phyloP scores from a whole-genome alignment of 2,888 invertebrate genomes.

The Ferdinandea cuprea region DNA sequence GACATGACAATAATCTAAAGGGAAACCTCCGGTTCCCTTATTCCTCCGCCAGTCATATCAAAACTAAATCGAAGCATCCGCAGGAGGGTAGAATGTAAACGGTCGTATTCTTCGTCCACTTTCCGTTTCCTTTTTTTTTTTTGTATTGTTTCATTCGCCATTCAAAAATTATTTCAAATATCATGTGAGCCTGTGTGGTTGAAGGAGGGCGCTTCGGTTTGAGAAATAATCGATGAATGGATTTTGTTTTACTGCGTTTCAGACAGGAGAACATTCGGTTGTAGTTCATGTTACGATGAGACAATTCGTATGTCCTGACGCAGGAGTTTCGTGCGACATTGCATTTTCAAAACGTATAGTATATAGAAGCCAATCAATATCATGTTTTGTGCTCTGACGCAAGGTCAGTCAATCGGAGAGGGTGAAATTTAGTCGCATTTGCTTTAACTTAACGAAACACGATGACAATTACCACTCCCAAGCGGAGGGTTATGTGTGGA shows the following conservation, averaged over 20 bases:
- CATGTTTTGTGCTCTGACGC: slow-evolving; percentile 5
- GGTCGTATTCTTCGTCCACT: slow-evolving; percentile 48
- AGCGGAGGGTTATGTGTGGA: no score
- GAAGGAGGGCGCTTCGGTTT: background rate
- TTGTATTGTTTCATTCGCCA: slow-evolving; percentile 24
- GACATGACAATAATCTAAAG: slow-evolving; percentile 52
- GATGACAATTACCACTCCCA: no score
- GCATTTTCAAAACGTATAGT: slow-evolving; percentile 36
- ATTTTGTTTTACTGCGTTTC: slow-evolving; percentile 35
- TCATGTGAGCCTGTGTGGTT: slow-evolving; percentile 4
- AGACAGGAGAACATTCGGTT: slow-evolving; percentile 26
- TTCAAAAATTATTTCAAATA: slow-evolving; percentile 55
- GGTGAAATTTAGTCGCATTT: background rate
- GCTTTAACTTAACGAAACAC: no score
- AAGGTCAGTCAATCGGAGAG: slow-evolving; percentile 41
- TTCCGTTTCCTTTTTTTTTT: background rate
- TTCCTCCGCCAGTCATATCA: slow-evolving; percentile 28
- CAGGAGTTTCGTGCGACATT: slow-evolving; percentile 7
- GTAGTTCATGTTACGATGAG: slow-evolving; percentile 25
- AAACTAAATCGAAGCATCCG: slow-evolving; percentile 68
- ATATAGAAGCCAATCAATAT: slow-evolving; percentile 56
- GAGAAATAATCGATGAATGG: slow-evolving; percentile 58
- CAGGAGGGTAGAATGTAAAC: slow-evolving; percentile 37
- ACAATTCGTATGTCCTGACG: slow-evolving; percentile 11
- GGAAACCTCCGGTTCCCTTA: slow-evolving; percentile 26